A percentile compares a stretch with the other conserved stretches of the same genome.
These are phyloP conservation scores for Heliconius sara DNA, from an alignment of 2,888 invertebrate species.

Conservation along the genomic window DNA sequence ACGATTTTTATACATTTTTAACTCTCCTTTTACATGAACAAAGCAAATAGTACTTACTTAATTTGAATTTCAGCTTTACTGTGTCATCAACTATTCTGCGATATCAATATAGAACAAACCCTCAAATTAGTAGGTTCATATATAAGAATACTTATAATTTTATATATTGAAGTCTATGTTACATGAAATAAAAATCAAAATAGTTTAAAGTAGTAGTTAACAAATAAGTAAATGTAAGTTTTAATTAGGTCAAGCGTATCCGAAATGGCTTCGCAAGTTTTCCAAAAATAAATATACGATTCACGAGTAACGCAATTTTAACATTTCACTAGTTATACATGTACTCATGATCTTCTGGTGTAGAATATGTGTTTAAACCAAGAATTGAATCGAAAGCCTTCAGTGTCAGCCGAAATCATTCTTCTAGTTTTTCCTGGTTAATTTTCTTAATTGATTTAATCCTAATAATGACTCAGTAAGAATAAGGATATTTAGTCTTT, in stretches of 20 bases:
- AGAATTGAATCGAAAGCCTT: no score
- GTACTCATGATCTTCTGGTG: background rate
- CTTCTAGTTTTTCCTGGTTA: no score
- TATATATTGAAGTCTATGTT: background rate
- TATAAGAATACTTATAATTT: background rate
- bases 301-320: conserved; percentile 14
- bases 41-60: background rate
- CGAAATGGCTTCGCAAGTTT: conserved; percentile 27
- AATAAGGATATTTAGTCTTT: no score
- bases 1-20: background rate
- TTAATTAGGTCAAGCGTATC: conserved; percentile 33
- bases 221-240: conserved; percentile 20
- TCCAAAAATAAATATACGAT: conserved; percentile 25
- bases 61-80: background rate
- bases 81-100: background rate
- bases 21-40: background rate
- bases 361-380: background rate
- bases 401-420: no score
- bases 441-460: no score
- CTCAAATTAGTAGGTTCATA: background rate
- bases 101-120: background rate
- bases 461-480: no score
- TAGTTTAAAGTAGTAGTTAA: background rate
- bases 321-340: background rate
- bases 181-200: conserved; percentile 6